phyloP scores from a whole-genome alignment of 1,140 invertebrate genomes.

The Conus ventricosus region DNA sequence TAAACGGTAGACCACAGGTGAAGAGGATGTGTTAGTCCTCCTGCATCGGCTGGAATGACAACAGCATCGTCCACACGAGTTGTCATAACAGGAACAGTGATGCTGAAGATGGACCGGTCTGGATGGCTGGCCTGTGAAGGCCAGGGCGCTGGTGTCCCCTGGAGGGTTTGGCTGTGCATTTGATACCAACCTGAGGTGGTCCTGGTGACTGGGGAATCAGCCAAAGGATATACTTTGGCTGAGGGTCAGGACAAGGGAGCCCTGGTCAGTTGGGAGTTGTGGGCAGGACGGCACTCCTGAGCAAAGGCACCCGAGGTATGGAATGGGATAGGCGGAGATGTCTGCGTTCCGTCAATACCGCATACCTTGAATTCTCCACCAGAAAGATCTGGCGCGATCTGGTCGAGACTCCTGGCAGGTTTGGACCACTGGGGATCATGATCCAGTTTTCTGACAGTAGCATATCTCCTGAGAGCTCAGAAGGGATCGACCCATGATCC shows the following conservation, averaged over 20 bases:
- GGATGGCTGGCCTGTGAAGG: too few species aligned
- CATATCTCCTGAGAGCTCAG: slow-evolving; percentile 1
- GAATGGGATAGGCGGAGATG: background rate
- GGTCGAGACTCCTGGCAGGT: background rate
- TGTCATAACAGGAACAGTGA: too few species aligned
- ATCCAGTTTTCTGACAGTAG: background rate
- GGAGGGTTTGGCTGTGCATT: too few species aligned
- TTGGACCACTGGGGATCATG: background rate
- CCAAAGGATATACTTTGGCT: background rate
- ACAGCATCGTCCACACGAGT: too few species aligned
- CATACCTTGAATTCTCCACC: background rate
- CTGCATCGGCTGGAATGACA: too few species aligned
- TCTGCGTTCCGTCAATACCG: background rate
- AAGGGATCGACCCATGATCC: background rate
- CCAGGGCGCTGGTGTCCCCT: too few species aligned
- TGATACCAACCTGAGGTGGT: too few species aligned
- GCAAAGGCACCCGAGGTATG: background rate
- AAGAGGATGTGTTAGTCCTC: too few species aligned
- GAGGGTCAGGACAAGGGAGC: background rate
- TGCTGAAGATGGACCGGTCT: too few species aligned
- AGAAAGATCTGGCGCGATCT: background rate
- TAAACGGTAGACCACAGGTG: too few species aligned
- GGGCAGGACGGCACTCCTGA: background rate
- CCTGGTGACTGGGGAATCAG: too few species aligned
- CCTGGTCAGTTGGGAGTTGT: background rate